A percentile compares a stretch with the other conserved stretches of the same genome.
Conservation (phyloP, 1,140 invertebrate genomes). For the Lysiphlebus fabarum region DNA sequence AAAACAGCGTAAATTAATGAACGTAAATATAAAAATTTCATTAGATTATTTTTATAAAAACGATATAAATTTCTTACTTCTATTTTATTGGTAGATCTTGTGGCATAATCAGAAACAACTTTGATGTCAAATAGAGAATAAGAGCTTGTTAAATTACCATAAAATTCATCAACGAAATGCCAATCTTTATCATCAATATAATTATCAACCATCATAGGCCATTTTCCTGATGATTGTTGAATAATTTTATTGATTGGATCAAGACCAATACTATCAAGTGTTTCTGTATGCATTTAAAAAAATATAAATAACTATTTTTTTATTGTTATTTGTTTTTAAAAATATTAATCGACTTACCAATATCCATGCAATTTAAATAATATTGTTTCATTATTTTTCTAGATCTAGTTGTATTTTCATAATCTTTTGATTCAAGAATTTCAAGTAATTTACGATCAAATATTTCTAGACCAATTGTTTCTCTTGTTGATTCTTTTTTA, state of each 20-base stretch:
- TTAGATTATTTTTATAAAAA: too few relatives aligned
- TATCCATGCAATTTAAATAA: neutral
- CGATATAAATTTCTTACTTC: neutral
- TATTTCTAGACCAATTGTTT: neutral
- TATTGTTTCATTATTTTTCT: neutral
- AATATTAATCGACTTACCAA: neutral
- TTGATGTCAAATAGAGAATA: neutral
- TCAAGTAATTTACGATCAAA: neutral
- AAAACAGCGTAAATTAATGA: too few relatives aligned
- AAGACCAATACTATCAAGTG: neutral
- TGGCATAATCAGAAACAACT: neutral
- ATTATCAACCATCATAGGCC: neutral
- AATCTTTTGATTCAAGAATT: too few relatives aligned
- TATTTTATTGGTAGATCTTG: neutral
- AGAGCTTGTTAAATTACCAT: neutral
- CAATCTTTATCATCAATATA: neutral
- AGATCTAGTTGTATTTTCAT: too few relatives aligned
- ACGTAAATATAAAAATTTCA: too few relatives aligned
- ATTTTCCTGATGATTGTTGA: neutral
- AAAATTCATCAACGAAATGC: slow-evolving; percentile 2
- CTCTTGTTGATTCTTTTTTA: neutral
- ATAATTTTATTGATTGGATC: neutral
- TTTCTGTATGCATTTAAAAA: neutral
- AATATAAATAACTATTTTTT: neutral
- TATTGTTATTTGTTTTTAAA: too few relatives aligned